These are phyloP conservation scores for Drosophila eugracilis DNA, from an alignment of 1,140 invertebrate species.

Conservation along the genomic window DNA sequence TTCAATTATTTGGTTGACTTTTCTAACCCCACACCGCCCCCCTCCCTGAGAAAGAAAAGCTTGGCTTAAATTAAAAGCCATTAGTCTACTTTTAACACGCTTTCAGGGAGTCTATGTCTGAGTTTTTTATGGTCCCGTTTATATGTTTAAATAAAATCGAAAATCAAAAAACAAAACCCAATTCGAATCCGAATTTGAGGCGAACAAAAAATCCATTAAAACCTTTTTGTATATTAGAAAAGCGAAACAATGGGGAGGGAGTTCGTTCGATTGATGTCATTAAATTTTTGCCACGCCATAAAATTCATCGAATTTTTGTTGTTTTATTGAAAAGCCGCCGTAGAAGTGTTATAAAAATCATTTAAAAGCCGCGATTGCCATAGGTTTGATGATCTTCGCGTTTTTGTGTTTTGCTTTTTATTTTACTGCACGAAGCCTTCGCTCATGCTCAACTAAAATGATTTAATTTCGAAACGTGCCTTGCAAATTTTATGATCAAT, in stretches of 20 bases:
- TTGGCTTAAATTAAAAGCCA: constrained; percentile 68
- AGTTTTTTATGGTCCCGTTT: constrained; percentile 65
- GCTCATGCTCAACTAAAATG: constrained; percentile 73
- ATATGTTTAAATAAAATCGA: constrained; percentile 67
- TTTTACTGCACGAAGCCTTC: constrained; percentile 33
- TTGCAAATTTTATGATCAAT: constrained; percentile 73
- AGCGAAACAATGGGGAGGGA: constrained; percentile 60
- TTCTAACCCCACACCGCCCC: too few relatives aligned
- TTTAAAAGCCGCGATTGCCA: constrained; percentile 70
- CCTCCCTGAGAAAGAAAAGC: constrained; percentile 32
- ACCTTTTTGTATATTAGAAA: constrained; percentile 64
- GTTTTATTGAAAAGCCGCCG: constrained; percentile 41
- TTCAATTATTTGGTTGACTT: constrained; percentile 65
- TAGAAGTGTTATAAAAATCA: constrained; percentile 79
- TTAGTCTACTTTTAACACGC: constrained; percentile 77
- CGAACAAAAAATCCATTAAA: constrained; percentile 69
- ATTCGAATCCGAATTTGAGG: too few relatives aligned
- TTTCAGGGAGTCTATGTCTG: constrained; percentile 34
- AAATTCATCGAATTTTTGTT: constrained; percentile 46
- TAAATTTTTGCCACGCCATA: constrained; percentile 80
- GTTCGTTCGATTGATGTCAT: constrained; percentile 54
- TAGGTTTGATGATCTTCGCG: constrained; percentile 49
- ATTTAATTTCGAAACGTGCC: constrained; percentile 84
- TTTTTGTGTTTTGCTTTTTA: constrained; percentile 19
- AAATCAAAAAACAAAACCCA: constrained; percentile 37